These are phyloP conservation scores for Lepidonotus clava DNA, from an alignment of 2,888 invertebrate species.

Conservation along the genomic window DNA sequence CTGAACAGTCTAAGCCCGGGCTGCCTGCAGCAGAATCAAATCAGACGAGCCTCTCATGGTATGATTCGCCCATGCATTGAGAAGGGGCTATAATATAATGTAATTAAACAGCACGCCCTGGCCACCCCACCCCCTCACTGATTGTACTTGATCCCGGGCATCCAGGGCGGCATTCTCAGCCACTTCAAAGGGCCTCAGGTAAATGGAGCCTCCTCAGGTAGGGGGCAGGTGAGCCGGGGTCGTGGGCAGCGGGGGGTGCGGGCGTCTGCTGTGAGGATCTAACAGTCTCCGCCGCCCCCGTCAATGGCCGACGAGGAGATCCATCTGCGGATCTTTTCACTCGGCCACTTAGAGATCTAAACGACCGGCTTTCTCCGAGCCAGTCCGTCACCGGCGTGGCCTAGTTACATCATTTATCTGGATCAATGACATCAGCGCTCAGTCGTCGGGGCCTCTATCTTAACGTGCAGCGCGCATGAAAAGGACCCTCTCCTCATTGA, in stretches of 20 bases:
- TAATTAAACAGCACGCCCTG: neutral
- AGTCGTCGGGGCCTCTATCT: neutral
- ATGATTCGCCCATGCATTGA: too few species aligned
- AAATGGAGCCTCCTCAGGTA: constrained; percentile 1
- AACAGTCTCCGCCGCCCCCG: neutral
- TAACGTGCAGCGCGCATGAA: neutral
- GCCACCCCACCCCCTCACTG: neutral
- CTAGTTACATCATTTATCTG: constrained; percentile 49
- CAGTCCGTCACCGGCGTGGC: constrained; percentile 7
- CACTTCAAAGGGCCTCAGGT: neutral
- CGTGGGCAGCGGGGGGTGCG: neutral
- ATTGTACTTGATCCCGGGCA: neutral
- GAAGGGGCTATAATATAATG: constrained; percentile 1
- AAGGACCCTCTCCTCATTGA: neutral
- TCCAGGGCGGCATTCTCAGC: neutral
- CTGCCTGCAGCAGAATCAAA: too few species aligned
- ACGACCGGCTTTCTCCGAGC: constrained; percentile 6
- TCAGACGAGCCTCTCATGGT: too few species aligned
- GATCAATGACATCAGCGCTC: constrained; percentile 14
- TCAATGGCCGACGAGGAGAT: neutral
- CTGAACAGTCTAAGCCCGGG: too few species aligned
- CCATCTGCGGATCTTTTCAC: constrained; percentile 24
- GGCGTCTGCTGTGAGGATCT: neutral
- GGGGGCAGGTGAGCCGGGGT: neutral
- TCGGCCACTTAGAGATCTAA: constrained; percentile 28